These are phyloP conservation scores for Epizoanthus ramosus DNA, from an alignment of 92 coral and sea anemone species.

Conservation along the genomic window DNA sequence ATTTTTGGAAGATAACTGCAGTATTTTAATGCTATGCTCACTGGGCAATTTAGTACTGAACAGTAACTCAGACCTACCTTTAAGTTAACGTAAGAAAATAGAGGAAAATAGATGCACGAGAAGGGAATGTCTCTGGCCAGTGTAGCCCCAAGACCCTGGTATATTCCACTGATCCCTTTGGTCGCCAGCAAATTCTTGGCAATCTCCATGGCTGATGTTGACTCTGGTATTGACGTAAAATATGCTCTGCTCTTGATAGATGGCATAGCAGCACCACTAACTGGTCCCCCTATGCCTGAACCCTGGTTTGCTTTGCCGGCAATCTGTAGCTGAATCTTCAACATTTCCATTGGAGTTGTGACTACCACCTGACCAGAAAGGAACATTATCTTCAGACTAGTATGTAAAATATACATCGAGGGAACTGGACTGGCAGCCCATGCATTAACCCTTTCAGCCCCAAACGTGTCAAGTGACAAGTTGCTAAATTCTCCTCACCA, in stretches of 20 bases:
- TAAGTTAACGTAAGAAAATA: constrained; percentile 79
- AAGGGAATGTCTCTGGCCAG: constrained; percentile 94
- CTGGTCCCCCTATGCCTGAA: constrained; percentile 24
- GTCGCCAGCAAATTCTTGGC: constrained; percentile 81
- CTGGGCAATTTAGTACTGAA: too few species aligned
- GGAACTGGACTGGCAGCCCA: too few species aligned
- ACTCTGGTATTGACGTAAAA: constrained; percentile 70
- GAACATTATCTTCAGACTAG: neutral
- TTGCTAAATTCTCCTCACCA: too few species aligned
- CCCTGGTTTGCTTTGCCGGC: constrained; percentile 74
- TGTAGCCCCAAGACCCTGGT: constrained; percentile 95
- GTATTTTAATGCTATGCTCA: too few species aligned
- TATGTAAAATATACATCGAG: neutral
- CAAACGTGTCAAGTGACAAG: too few species aligned
- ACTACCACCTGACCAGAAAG: constrained; percentile 68
- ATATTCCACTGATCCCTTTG: constrained; percentile 88
- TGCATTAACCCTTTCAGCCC: too few species aligned
- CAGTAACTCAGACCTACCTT: constrained; percentile 46
- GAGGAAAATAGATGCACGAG: constrained; percentile 91
- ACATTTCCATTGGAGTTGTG: constrained; percentile 99
- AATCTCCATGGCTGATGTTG: constrained; percentile 83
- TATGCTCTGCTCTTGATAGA: constrained; percentile 80
- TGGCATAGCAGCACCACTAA: constrained; percentile 41
- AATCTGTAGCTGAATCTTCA: constrained; percentile 95
- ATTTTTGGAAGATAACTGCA: neutral